Percentiles rank a stretch among this genome's conserved stretches.
Evolutionary conservation across 1,140 invertebrate species (phyloP).

Genomic region (Ostrea edulis): DNA sequence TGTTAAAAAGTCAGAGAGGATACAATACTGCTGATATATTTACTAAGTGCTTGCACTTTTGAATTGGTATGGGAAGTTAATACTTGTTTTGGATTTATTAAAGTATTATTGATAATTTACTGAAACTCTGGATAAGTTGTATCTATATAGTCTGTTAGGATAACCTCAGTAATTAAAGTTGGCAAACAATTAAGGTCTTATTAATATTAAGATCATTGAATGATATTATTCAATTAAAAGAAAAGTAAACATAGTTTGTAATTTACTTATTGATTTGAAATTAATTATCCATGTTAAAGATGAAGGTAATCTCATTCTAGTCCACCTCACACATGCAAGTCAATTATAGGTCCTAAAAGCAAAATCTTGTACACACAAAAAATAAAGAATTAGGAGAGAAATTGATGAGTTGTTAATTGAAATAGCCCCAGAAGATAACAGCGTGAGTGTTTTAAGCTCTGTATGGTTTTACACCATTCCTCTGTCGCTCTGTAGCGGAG

Average conservation of each 20-base stretch:
- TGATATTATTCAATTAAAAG: no score
- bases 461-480: neutral
- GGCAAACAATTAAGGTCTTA: no score
- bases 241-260: neutral
- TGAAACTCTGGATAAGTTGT: no score
- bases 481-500: neutral
- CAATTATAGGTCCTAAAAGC: neutral
- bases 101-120: no score
- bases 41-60: no score
- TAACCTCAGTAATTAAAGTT: no score
- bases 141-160: no score
- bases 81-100: no score
- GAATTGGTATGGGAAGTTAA: no score
- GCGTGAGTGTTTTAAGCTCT: neutral
- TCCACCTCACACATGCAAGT: neutral
- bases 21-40: no score
- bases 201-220: no score
- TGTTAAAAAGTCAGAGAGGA: no score
- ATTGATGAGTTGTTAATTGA: slow-evolving; percentile 3
- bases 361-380: neutral
- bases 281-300: neutral
- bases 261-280: neutral
- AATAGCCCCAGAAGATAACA: neutral
- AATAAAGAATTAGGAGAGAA: neutral
- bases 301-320: neutral